Base-by-base conservation (phyloP, 2,888 invertebrate species). In the Exocentrus adspersus region DNA sequence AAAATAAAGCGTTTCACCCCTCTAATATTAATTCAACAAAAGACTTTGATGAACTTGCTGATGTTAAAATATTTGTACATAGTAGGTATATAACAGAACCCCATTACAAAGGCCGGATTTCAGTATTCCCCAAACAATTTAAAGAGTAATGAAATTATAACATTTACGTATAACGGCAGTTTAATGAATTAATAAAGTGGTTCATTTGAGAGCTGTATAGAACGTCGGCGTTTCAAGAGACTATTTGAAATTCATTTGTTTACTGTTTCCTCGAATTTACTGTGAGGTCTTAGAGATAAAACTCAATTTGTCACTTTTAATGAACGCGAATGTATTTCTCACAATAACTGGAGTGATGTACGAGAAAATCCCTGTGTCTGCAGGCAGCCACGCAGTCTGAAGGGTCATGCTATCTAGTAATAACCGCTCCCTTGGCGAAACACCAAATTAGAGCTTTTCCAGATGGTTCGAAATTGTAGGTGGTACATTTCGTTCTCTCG, bases 341-440 rank as follows among this genome's bases (percentile, higher is more conserved):
- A 16, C 42, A 46, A 51, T 57, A 48, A 32, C 32, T 30, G 48
- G 42, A 37, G 53, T 32, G 57, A 37, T 52, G 60, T 43, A 62
- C 53, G 41, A 60, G 62, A 62, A 60, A 60, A 63, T 66, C 53
- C 57, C 53, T 57, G 28, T 24, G 57, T 57, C 66, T 48, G 41
- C 66, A 58, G 62, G 60, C 62, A 57, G 51, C 37, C 62, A 62
- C 63, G 62, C 52, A 57, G 56, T 66, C 54, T 43, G 56, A 57
- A 67, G 64, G 67, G 64, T 67, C 67, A 64, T 67, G 67, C 64
- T 64, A 64, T 64, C 67, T 64, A 64, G 67, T 67, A 64, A 62
- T 67, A 67, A 67, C 61, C 52, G 64, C 64, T 64, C 62, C 60
- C 64, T 61, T 59, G 67, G 64, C 45, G 56, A 56, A 50, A 52